These are phyloP conservation scores for Sipha flava DNA, from an alignment of 1,140 invertebrate genomes.

Conservation along the genomic window DNA sequence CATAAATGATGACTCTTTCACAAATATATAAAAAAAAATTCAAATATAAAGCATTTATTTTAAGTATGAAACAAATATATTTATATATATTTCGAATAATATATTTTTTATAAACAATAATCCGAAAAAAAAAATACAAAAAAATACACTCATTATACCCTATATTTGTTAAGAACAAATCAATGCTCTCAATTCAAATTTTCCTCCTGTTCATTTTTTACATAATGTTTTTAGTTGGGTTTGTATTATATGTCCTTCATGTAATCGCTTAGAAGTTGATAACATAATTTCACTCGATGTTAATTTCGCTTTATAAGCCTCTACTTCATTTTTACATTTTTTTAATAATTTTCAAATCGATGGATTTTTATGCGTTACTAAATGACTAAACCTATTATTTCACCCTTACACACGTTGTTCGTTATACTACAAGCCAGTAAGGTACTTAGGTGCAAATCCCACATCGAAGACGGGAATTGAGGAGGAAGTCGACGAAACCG, in stretches of 20 bases:
- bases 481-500: not conserved
- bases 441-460: not conserved
- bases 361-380: not conserved
- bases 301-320: not conserved
- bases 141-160: no score
- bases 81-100: no score
- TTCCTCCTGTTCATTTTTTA: not conserved
- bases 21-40: no score
- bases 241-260: not conserved
- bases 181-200: no score
- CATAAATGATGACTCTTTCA: no score
- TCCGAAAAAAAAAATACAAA: no score
- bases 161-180: no score
- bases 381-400: not conserved
- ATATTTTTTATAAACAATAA: no score
- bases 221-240: not conserved
- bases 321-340: not conserved
- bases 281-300: not conserved
- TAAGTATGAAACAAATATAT: no score
- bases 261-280: not conserved
- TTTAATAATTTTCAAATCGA: not conserved
- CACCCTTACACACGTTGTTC: not conserved
- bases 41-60: no score
- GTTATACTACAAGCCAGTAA: no score
- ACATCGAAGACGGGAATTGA: not conserved